A percentile compares a stretch with the other conserved stretches of the same genome.
Evolutionary conservation across 2,113 vertebrate species (phyloP).

Genomic region (Oxyura jamaicensis): DNA sequence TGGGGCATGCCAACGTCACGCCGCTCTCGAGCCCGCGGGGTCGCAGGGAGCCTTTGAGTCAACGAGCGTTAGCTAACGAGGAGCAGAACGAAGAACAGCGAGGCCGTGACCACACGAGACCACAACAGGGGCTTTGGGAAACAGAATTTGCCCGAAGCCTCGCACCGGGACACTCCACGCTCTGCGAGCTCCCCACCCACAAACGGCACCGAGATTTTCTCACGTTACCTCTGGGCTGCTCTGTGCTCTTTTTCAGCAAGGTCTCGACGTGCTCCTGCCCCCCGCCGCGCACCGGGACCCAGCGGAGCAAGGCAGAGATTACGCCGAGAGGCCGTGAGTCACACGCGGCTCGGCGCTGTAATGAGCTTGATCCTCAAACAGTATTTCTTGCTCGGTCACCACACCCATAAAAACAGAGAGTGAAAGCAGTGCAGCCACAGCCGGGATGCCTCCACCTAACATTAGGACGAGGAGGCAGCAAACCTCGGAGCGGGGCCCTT

Average conservation of each 20-base stretch:
- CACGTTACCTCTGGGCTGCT: not conserved
- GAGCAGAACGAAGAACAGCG: fast-evolving
- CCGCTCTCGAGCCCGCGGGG: not conserved
- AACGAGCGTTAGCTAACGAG: fast-evolving
- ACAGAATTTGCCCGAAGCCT: not conserved
- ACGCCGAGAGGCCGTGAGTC: not conserved
- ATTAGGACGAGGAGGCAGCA: too few species aligned
- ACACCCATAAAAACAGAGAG: not conserved
- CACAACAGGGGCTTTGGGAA: not conserved
- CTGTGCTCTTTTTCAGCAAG: not conserved
- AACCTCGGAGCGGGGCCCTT: not conserved
- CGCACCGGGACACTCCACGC: fast-evolving
- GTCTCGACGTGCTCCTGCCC: not conserved
- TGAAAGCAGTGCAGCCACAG: not conserved
- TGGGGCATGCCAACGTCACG: fast-evolving
- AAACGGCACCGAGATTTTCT: not conserved
- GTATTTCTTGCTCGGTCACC: not conserved
- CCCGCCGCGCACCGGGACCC: fast-evolving
- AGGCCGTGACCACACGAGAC: fast-evolving
- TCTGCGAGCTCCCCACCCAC: not conserved
- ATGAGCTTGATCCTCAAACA: not conserved
- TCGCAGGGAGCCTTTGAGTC: fast-evolving
- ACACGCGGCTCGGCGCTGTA: not conserved
- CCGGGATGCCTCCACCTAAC: fast-evolving
- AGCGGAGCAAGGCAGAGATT: not conserved